A percentile compares a stretch with the other conserved stretches of the same genome.
Conservation (phyloP, 2,797 vertebrate genomes). For the Parotocinclus haroldoi region DNA sequence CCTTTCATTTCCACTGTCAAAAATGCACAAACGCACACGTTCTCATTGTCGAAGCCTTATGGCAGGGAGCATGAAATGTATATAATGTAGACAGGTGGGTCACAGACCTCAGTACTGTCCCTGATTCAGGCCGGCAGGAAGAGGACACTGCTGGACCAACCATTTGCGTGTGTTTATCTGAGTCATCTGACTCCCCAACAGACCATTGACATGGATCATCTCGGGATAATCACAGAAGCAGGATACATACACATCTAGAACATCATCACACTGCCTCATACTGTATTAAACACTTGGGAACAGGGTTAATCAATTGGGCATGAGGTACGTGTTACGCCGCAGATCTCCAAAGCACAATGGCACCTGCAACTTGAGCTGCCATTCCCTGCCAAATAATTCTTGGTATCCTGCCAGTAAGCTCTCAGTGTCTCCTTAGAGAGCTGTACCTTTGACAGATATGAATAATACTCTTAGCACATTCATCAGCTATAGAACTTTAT, state of each 20-base stretch:
- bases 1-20: conserved; percentile 13
- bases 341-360: conserved; percentile 24
- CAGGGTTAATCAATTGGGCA: conserved; percentile 30
- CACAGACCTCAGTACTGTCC: conserved; percentile 32
- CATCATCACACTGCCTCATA: conserved; percentile 9
- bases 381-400: conserved; percentile 27
- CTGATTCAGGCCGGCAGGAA: conserved; percentile 41
- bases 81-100: conserved; percentile 40
- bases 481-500: not conserved
- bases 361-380: conserved; percentile 18
- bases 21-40: conserved; percentile 2
- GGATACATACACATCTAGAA: conserved; percentile 22
- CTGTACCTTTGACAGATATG: conserved; percentile 26
- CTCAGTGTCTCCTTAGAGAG: conserved; percentile 17
- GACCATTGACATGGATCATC: conserved; percentile 60
- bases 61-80: conserved; percentile 36
- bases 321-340: conserved; percentile 11
- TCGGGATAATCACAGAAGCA: conserved; percentile 29
- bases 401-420: conserved; percentile 19
- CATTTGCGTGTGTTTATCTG: conserved; percentile 52
- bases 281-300: conserved; percentile 4
- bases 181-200: conserved; percentile 58
- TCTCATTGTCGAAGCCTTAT: conserved; percentile 22
- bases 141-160: conserved; percentile 36
- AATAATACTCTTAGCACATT: conserved; percentile 18